These are phyloP conservation scores for Lumbricus terrestris DNA, from an alignment of 2,888 invertebrate species.

Conservation along the genomic window DNA sequence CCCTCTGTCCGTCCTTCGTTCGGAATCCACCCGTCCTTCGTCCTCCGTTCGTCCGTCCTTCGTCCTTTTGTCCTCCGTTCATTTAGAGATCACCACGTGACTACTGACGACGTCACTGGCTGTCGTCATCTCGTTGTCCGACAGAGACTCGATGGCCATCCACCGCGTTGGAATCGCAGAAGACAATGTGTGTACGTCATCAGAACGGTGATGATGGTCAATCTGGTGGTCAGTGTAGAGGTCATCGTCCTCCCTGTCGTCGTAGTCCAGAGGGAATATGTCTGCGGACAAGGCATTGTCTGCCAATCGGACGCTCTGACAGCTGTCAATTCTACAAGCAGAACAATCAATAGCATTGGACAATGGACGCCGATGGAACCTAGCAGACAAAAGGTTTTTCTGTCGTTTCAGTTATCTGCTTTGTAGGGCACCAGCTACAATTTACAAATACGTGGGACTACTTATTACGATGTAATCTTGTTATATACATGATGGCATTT, in stretches of 20 bases:
- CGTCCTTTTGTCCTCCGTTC: neutral
- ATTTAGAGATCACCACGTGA: neutral
- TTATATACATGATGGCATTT: neutral
- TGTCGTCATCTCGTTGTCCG: neutral
- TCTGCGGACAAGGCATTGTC: slow-evolving; percentile 26
- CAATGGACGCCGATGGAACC: neutral
- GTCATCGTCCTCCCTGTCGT: slow-evolving; percentile 17
- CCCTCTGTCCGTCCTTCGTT: neutral
- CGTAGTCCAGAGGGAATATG: slow-evolving; percentile 28
- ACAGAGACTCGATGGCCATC: slow-evolving; percentile 27
- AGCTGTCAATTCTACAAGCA: slow-evolving; percentile 26
- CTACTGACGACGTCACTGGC: slow-evolving; percentile 25
- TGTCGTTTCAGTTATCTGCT: neutral
- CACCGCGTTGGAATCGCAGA: slow-evolving; percentile 21
- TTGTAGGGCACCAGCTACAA: neutral
- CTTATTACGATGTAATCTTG: neutral
- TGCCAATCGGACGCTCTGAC: slow-evolving; percentile 25
- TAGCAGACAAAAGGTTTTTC: neutral
- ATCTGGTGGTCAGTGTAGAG: neutral
- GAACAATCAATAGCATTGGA: neutral
- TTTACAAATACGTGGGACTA: neutral
- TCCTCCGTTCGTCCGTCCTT: no score
- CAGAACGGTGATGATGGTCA: neutral
- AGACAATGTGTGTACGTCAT: neutral
- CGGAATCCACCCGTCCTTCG: no score